These are phyloP conservation scores for Brachionus asplanchnoidis DNA, from an alignment of 1,140 invertebrate genomes.

Conservation along the genomic window DNA sequence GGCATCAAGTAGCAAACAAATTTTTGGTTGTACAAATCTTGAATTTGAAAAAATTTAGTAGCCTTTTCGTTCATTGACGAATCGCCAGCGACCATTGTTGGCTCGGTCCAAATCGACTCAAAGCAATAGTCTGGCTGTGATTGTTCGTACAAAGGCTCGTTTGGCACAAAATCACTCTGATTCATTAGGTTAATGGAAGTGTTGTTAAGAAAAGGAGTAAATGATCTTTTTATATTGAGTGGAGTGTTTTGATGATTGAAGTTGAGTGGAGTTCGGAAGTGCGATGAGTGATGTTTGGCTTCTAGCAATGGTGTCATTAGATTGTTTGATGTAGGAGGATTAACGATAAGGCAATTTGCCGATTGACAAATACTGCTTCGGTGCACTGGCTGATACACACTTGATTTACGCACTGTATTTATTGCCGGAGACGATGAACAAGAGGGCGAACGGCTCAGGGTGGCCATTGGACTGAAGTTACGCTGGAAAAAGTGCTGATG, in stretches of 20 bases:
- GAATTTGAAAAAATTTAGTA: conserved; percentile 23
- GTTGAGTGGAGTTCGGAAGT: conserved; percentile 2
- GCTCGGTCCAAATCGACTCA: conserved; percentile 31
- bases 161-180: not conserved
- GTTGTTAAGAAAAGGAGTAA: not conserved
- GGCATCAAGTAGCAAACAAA: conserved; percentile 27
- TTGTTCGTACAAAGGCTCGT: not conserved
- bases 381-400: not conserved
- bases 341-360: not conserved
- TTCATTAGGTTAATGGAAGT: not conserved
- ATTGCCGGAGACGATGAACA: conserved; percentile 31
- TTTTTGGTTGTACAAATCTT: conserved; percentile 35
- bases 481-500: conserved; percentile 39
- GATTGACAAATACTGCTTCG: not conserved
- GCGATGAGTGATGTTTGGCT: not conserved
- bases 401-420: not conserved
- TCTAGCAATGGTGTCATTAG: conserved; percentile 31
- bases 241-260: conserved; percentile 12
- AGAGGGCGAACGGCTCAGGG: conserved; percentile 1
- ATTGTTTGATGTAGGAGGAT: not conserved
- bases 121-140: conserved; percentile 34
- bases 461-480: conserved; percentile 34
- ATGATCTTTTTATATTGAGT: not conserved
- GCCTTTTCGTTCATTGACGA: conserved; percentile 27
- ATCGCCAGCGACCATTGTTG: conserved; percentile 4